Base-by-base conservation (phyloP, 2,113 vertebrate genomes). In the Oophaga pumilio region DNA sequence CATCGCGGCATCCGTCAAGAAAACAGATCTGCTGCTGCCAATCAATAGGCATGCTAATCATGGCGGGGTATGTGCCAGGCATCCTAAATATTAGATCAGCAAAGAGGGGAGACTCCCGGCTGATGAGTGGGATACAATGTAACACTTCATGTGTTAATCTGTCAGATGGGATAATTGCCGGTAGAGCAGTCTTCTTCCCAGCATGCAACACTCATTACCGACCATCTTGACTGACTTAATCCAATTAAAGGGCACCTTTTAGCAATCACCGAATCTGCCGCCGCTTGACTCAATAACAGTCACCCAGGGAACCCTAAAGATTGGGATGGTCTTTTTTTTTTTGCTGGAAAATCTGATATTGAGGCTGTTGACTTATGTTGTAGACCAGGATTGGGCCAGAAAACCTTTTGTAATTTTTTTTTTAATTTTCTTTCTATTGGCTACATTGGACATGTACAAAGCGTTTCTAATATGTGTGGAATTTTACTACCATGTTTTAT, bases 1-100 rank as follows among this genome's bases (percentile, higher is more conserved):
- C 91, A 93, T 91, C 88, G 89, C 78, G n/a, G 90, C 93, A 93
- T 93, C 91, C 92, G 93, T 94, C 92, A 91, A 93, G 91, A 92
- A 95, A 95, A 94, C 92, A 95, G 94, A 95, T 91, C 94, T 89
- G 92, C 94, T 93, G 89, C 91, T 90, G 88, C 90, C 90, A 92
- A 84, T 92, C 90, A 91, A n/a, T 91, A 92, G 90, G 89, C 94
- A 92, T 94, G 94, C 92, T 92, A 93, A 90, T 93, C 94, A 93
- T 94, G 92, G 20, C 93, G 84, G 62, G 18, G 56, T 84, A 85
- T 89, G 84, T 50, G 85, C 78, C 77, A 68, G 87, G 78, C 89
- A 82, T 92, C 91, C 91, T 74, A 91, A 91, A 89, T 90, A 91
- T 90, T 90, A 87, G 76, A 89, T 83, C 89, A 24, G 76, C 6